Evolutionary conservation across 1,140 invertebrate species (phyloP).

Genomic region (Procambarus clarkii): DNA sequence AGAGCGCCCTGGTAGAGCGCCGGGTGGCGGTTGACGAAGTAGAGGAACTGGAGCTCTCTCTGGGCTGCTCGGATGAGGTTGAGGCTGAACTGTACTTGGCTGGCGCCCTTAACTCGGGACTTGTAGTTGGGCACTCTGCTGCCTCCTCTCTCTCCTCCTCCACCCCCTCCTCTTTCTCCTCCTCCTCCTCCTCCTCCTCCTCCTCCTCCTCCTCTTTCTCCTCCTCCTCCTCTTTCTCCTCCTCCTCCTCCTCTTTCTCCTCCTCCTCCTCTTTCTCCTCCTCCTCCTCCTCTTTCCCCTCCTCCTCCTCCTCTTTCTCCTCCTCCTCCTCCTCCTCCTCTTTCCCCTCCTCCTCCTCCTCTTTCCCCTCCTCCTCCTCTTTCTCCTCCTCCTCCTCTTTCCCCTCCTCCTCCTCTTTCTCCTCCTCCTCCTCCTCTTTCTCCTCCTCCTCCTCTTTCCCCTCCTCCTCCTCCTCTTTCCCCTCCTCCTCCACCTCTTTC

Average conservation of each 20-base stretch:
- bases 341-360: not conserved
- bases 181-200: slow-evolving; percentile 12
- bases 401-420: not conserved
- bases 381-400: not conserved
- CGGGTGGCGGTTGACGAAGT: slow-evolving; percentile 66
- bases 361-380: not conserved
- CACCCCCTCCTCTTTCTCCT: slow-evolving; percentile 30
- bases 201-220: slow-evolving; percentile 6
- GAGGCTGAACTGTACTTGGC: slow-evolving; percentile 52
- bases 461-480: slow-evolving; percentile 41
- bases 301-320: slow-evolving; percentile 7
- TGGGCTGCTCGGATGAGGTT: slow-evolving; percentile 65
- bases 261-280: not conserved
- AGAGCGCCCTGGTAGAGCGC: slow-evolving; percentile 63
- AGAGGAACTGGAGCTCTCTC: slow-evolving; percentile 65
- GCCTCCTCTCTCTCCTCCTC: slow-evolving; percentile 43
- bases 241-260: not conserved
- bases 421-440: not conserved
- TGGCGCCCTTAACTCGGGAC: slow-evolving; percentile 42
- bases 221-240: not conserved
- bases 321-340: slow-evolving; percentile 9
- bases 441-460: not conserved
- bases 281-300: not conserved
- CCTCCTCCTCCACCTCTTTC: too few species aligned
- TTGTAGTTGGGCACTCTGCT: slow-evolving; percentile 23